Conservation (phyloP, 2,797 vertebrate genomes). For the Gymnoscopelus braueri region DNA sequence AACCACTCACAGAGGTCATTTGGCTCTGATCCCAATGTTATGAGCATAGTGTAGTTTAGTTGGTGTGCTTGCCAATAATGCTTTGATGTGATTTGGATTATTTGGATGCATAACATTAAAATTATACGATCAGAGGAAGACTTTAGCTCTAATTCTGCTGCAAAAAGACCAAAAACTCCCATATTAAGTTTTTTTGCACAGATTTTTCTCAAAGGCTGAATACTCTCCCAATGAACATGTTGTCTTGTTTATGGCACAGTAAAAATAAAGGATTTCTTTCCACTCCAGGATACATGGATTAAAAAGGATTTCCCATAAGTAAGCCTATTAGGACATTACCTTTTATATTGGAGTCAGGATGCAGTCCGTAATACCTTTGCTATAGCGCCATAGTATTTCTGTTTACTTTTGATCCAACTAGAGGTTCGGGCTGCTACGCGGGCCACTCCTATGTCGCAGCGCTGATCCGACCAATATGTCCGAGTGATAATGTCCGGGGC, state of each 20-base stretch:
- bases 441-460: no score
- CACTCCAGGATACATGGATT: slow-evolving; percentile 15
- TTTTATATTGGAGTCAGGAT: slow-evolving; percentile 2
- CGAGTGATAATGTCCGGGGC: no score
- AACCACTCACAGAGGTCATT: background rate
- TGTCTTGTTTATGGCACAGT: background rate
- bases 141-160: no score
- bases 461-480: no score
- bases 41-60: background rate
- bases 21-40: slow-evolving; percentile 4
- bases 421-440: no score
- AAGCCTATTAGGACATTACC: slow-evolving; percentile 19
- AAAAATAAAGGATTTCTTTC: slow-evolving; percentile 19
- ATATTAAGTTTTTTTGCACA: no score
- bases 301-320: slow-evolving; percentile 34
- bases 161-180: no score
- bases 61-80: slow-evolving; percentile 4
- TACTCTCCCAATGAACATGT: slow-evolving; percentile 5
- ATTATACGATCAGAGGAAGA: no score
- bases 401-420: no score
- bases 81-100: slow-evolving; percentile 9
- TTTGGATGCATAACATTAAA: background rate
- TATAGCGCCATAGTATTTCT: no score
- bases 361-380: background rate
- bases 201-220: no score